phyloP scores from a whole-genome alignment of 2,113 vertebrate genomes.

The Oriolus oriolus region DNA sequence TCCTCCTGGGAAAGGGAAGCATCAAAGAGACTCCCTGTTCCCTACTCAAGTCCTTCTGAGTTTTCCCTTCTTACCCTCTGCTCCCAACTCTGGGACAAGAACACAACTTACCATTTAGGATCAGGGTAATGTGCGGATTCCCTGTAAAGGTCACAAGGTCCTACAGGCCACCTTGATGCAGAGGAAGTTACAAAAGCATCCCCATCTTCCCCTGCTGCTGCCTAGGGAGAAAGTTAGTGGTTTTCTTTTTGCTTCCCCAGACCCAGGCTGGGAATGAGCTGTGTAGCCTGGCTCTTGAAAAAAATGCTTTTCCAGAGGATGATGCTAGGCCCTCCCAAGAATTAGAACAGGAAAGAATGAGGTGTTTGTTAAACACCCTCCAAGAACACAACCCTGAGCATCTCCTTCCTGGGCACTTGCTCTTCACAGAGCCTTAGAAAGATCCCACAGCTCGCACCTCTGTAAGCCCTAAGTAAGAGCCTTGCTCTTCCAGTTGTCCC shows the following conservation, averaged over 20 bases:
- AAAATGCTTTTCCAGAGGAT: not conserved
- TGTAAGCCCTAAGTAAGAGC: not conserved
- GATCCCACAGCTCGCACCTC: not conserved
- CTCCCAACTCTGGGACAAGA: not conserved
- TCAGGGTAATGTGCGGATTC: not conserved
- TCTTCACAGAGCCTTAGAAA: not conserved
- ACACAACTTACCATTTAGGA: not conserved
- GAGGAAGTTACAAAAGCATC: not conserved
- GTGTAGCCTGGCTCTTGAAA: not conserved
- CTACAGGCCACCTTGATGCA: not conserved
- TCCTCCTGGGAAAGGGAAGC: not conserved
- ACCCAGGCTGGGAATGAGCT: not conserved
- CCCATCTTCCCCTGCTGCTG: not conserved
- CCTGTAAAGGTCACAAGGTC: not conserved
- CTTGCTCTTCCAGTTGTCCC: not conserved
- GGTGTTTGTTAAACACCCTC: not conserved
- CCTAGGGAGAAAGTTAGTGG: not conserved
- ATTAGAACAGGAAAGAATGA: accelerated
- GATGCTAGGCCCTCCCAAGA: not conserved
- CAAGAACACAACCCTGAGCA: not conserved
- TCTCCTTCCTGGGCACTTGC: not conserved
- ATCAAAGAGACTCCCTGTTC: not conserved
- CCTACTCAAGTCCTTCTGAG: not conserved
- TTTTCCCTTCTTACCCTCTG: not conserved
- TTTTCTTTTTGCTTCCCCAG: not conserved